Base-by-base conservation (phyloP, 1,140 invertebrate species). In the Drosophila prosaltans region DNA sequence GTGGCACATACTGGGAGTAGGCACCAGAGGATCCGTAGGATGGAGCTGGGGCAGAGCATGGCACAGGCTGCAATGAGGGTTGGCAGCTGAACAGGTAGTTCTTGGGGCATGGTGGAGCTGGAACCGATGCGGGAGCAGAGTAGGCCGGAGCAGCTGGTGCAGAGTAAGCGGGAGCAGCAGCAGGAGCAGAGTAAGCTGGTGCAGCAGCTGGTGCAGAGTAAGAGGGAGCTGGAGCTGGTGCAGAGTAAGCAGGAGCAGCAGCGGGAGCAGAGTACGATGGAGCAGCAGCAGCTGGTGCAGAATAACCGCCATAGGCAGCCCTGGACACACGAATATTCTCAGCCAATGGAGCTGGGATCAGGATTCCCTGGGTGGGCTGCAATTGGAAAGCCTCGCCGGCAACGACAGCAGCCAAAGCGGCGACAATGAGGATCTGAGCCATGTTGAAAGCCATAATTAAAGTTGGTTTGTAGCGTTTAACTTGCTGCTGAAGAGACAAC, bases 11-110 rank as follows among this genome's bases (percentile, higher is more conserved):
- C 60, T 90, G 81, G 10, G 81, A 90, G 70, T 90, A 90, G 71
- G 85, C 75, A 1, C 86, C 80, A 10, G 73, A 43, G 8, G 80
- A 88, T 55, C 78, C 85, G 40, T 82, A 80, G 24, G 76, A 70
- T 24, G 63, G 63, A 69, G 85, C 76, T 55, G 90, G 71, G 2
- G 85, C 74, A 6, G 82, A 69, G 69, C 90, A 91, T 60, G 90
- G 82, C 40, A 91, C 90, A 63, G 90, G 90, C 65, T 83, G 74
- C 48, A 91, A 66, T 0, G 79, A 90, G 51, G 90, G 90, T 64
- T 91, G 90, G 78, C 90, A 91, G 70, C 90, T 91, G 86, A 91
- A 91, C 58, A 91, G 71, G 28, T 91, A 91, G 81, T 90, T 91
- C 72, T 88, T 88, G 51, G 90, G 90, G 72, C 90, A 91, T 2